Base-by-base conservation (phyloP, 2,888 invertebrate species). In the Cosmia trapezina region DNA sequence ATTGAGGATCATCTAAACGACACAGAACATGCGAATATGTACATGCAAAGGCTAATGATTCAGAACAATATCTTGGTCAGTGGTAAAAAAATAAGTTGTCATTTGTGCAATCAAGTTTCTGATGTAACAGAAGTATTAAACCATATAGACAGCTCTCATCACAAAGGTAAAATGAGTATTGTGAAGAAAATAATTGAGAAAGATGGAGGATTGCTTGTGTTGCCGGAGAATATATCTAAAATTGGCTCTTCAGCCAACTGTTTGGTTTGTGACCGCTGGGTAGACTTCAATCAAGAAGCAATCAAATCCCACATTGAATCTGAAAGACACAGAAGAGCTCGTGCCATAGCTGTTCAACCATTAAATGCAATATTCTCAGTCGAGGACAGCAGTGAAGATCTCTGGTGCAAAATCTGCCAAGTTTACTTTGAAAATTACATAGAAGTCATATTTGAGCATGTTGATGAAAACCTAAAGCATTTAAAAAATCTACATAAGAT, bases 381-480 rank as follows among this genome's bases (percentile, higher is more conserved):
- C 0, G 89, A 91, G 68, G 87, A 86, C n/a, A 85, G 71, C 51
- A 81, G 88, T 61, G 82, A 88, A n/a, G 89, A 90, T 41, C 70
- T 93, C 8, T 93, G 91, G 91, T 93, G 93, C 67, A 93, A 93
- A 86, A 84, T 93, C 17, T 93, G 93, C 63, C 86, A 90, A 78
- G 78, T 83, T 14, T 92, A 89, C 70, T 89, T 93, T 69, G 88
- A 91, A 70, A 93, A 93, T 70, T 91, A 89, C 33, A 85, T 93
- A 4, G 90, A 90, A 76, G 61, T 86, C 6, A 88, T 93, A 76
- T 86, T 91, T 72, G 88, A 91, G 49, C 93, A 93, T 87, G 88
- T 93, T 19, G 87, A 90, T 70, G 84, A 90, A 76, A 79, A 89
- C 60, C 76, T 78, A 0, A 83, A 85, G 6, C 92, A 93, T 86